Percentiles rank a stretch among this genome's conserved stretches.
phyloP scores from a whole-genome alignment of 2,888 invertebrate species.

The Cyrtodaria siliqua region DNA sequence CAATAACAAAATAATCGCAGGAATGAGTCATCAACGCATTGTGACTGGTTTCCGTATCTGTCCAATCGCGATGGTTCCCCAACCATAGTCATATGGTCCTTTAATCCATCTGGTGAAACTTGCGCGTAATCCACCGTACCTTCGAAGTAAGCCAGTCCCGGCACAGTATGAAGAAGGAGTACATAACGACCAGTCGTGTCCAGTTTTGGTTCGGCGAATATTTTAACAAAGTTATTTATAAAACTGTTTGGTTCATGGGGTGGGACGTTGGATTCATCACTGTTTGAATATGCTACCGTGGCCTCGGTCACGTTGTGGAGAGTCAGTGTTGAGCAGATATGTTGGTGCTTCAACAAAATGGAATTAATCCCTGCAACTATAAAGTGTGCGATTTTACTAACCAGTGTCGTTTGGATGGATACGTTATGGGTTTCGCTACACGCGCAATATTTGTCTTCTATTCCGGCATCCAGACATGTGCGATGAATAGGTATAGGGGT shows the following conservation, averaged over 20 bases:
- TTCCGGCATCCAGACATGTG: background rate
- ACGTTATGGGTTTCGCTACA: background rate
- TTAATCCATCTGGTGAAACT: constrained; percentile 4
- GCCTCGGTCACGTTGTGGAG: background rate
- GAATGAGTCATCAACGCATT: constrained; percentile 77
- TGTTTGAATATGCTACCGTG: background rate
- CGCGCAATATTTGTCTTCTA: background rate
- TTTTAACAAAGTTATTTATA: background rate
- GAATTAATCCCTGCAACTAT: constrained; percentile 1
- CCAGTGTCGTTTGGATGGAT: background rate
- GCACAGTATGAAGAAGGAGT: constrained; percentile 89
- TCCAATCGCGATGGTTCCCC: constrained; percentile 88
- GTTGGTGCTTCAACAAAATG: background rate
- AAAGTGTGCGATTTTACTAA: background rate
- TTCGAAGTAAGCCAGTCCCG: constrained; percentile 92
- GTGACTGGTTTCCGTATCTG: constrained; percentile 85
- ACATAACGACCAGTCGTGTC: constrained; percentile 85
- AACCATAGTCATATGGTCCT: constrained; percentile 87
- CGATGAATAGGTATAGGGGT: background rate
- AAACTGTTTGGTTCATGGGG: no score
- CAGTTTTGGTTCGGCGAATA: background rate
- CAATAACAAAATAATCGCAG: constrained; percentile 59
- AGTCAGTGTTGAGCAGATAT: background rate
- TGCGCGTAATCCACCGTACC: constrained; percentile 89
- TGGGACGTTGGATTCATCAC: background rate